Evolutionary conservation across 1,140 invertebrate genomes (phyloP).

Genomic region (Nomia melanderi): DNA sequence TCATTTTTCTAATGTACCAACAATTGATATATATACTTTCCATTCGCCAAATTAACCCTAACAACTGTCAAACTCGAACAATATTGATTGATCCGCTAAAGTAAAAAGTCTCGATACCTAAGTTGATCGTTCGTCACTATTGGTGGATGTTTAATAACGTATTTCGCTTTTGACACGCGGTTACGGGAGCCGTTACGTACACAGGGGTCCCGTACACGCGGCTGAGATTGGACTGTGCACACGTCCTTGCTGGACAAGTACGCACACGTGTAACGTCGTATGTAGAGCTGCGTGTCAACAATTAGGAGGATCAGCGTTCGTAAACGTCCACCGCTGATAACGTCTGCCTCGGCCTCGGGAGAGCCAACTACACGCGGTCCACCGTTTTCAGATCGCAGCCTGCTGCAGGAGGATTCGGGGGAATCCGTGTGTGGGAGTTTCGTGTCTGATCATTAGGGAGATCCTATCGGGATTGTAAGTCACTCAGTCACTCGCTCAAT

Average conservation of each 20-base stretch:
- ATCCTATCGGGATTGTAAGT: conserved; percentile 77
- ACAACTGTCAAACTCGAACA: no score
- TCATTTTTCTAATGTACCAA: no score
- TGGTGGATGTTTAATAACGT: conserved; percentile 65
- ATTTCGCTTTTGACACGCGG: conserved; percentile 57
- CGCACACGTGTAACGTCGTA: conserved; percentile 49
- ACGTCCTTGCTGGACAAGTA: conserved; percentile 16
- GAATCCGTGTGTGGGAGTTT: conserved; percentile 71
- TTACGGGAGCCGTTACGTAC: conserved; percentile 17
- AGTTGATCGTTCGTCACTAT: conserved; percentile 12
- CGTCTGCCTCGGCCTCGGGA: conserved; percentile 52
- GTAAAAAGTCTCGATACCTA: conserved; percentile 23
- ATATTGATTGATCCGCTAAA: no score
- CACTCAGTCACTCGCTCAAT: conserved; percentile 71
- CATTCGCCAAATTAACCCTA: no score
- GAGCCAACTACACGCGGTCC: no score
- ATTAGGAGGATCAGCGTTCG: conserved; percentile 74
- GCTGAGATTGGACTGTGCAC: background rate
- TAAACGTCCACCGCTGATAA: conserved; percentile 70
- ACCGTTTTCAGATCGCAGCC: conserved; percentile 50
- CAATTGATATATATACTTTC: no score
- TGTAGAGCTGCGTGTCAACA: conserved; percentile 72
- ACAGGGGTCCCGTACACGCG: conserved; percentile 9
- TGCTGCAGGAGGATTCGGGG: conserved; percentile 35
- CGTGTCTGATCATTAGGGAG: conserved; percentile 78